Percentiles rank a stretch among this genome's conserved stretches.
These are phyloP conservation scores for Chionis minor DNA, from an alignment of 2,113 vertebrate genomes.

Conservation along the genomic window DNA sequence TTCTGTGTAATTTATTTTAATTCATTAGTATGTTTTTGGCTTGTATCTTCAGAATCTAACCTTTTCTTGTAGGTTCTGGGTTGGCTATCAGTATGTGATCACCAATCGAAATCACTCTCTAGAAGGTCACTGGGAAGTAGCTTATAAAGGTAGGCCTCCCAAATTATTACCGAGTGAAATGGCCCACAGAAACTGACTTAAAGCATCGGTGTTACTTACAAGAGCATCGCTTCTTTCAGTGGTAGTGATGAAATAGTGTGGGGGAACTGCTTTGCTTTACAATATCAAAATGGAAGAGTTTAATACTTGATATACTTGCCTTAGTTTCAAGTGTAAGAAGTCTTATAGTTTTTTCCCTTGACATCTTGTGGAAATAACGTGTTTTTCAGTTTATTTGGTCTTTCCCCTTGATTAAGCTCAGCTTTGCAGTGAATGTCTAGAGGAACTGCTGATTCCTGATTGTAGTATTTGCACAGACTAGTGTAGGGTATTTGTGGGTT, in stretches of 20 bases:
- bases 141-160: slow-evolving; percentile 87
- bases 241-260: not conserved
- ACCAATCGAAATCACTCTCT: slow-evolving; percentile 89
- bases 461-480: not conserved
- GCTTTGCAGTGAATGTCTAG: not conserved
- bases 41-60: not conserved
- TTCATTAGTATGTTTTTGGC: not conserved
- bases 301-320: fast-evolving
- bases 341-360: not conserved
- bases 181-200: not conserved
- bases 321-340: not conserved
- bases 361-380: fast-evolving
- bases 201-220: not conserved
- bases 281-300: not conserved
- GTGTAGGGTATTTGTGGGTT: not conserved
- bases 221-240: not conserved
- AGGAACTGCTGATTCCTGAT: not conserved
- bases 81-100: slow-evolving; percentile 96
- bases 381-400: not conserved
- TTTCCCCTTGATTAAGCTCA: not conserved
- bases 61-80: slow-evolving; percentile 87
- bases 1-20: not conserved
- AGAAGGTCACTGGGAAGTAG: slow-evolving; percentile 94
- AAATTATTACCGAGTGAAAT: not conserved
- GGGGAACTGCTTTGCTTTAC: not conserved